Base-by-base conservation (phyloP, 2,888 invertebrate species). In the Alloscopus bannaensis region DNA sequence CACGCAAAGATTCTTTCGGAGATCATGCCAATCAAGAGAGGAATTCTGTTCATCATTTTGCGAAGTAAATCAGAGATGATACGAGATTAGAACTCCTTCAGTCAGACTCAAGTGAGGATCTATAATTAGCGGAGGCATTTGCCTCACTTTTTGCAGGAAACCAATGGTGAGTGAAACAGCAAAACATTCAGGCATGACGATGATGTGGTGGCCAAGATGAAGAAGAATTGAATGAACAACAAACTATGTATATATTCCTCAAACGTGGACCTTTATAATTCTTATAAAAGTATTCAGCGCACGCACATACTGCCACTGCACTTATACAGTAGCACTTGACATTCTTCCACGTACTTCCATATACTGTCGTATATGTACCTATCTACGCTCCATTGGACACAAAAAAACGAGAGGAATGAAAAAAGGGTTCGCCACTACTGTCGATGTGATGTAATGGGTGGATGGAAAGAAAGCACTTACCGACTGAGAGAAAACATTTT, bases 401-500 rank as follows among this genome's bases (percentile, higher is more conserved):
- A n/a, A n/a, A n/a, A n/a, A n/a, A n/a, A n/a, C n/a, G 55, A 57
- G 31, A 29, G 13, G 26, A 45, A 0, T 16, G 24, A 42, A 59
- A 24, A 22, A 52, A 24, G 24, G 22, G 26, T 11, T 45, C 6
- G 1, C 16, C 26, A 26, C 16, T 28, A 28, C 11, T 28, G 57
- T 3, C 28, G 29, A 57, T 28, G n/a, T n/a, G n/a, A n/a, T n/a
- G n/a, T n/a, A n/a, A n/a, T n/a, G n/a, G n/a, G n/a, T n/a, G n/a
- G n/a, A n/a, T n/a, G n/a, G n/a, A n/a, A n/a, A n/a, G n/a, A n/a
- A n/a, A n/a, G 29, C 16, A 60, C 78, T 78, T 72, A 78, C 78
- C 84, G 85, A 83, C 77, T 84, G 83, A 73, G 80, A 81, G 78
- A 84, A 84, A 65, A 81, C 84, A 73, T 77, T 81, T 72, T 83